Evolutionary conservation across 2,797 vertebrate genomes (phyloP).

Genomic region (Micrastur ruficollis): DNA sequence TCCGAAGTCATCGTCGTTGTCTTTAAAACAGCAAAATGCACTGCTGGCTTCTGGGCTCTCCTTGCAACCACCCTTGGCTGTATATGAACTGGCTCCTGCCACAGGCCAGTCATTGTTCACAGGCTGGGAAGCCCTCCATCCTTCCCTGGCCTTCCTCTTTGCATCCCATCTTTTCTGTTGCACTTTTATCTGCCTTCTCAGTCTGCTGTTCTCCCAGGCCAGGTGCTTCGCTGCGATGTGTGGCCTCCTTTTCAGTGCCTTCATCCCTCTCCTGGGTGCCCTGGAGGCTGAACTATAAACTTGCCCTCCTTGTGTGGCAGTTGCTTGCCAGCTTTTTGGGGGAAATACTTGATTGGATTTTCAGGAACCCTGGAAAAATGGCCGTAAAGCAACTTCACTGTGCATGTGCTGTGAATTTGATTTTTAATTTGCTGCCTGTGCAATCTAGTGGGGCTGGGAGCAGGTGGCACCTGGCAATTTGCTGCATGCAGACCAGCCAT

Average conservation of each 20-base stretch:
- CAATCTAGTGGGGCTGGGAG: not conserved
- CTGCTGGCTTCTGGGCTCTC: not conserved
- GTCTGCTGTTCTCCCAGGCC: not conserved
- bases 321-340: not conserved
- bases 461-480: constrained; percentile 17
- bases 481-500: not conserved
- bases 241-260: not conserved
- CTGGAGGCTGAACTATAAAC: not conserved
- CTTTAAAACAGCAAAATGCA: not conserved
- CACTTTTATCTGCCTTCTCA: not conserved
- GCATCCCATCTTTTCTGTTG: rapidly evolving
- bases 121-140: not conserved
- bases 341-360: not conserved
- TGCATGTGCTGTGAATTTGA: not conserved
- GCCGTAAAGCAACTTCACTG: not conserved
- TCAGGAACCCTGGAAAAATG: not conserved
- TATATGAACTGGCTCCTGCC: not conserved
- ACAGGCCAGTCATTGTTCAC: rapidly evolving
- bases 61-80: not conserved
- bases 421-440: constrained; percentile 15
- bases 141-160: not conserved
- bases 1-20: rapidly evolving
- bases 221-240: not conserved
- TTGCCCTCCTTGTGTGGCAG: rapidly evolving
- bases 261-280: not conserved